Percentiles rank a stretch among this genome's conserved stretches.
Evolutionary conservation across 2,797 vertebrate genomes (phyloP).

Genomic region (Sandelia bainsii): DNA sequence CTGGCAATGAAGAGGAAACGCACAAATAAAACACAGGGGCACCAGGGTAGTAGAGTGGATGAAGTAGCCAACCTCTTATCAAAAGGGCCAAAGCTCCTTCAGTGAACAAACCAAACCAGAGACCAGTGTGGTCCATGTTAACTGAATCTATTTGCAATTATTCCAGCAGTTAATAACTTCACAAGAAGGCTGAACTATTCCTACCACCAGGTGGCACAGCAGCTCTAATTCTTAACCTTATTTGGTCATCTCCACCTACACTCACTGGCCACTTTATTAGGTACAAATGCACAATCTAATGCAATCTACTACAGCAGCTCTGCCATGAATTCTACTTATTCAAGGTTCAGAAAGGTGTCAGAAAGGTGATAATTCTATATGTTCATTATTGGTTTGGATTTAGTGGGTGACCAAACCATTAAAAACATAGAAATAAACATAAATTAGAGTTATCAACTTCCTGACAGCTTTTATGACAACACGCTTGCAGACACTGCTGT

Average conservation of each 20-base stretch:
- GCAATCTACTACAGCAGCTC: background rate
- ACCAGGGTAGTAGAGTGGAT: conserved; percentile 3
- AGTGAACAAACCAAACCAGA: background rate
- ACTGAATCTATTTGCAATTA: background rate
- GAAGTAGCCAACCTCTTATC: conserved; percentile 6
- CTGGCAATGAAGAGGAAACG: conserved; percentile 53
- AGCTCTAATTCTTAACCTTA: background rate
- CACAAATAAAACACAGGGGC: conserved; percentile 35
- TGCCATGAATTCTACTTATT: too few species aligned
- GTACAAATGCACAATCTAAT: too few species aligned
- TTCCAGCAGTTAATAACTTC: background rate
- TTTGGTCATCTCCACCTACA: background rate
- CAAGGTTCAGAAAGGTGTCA: too few species aligned
- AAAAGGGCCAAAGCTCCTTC: background rate
- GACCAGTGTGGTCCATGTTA: background rate
- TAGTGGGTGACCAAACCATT: too few species aligned
- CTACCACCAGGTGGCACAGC: background rate
- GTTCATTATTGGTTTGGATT: too few species aligned
- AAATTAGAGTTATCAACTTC: background rate
- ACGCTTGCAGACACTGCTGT: background rate
- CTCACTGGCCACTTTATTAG: too few species aligned
- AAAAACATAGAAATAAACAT: background rate
- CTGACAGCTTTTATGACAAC: background rate
- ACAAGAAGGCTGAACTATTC: background rate
- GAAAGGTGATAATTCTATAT: too few species aligned